Evolutionary conservation across 1,140 invertebrate genomes (phyloP).

Genomic region (Pachypeltis micranthus): DNA sequence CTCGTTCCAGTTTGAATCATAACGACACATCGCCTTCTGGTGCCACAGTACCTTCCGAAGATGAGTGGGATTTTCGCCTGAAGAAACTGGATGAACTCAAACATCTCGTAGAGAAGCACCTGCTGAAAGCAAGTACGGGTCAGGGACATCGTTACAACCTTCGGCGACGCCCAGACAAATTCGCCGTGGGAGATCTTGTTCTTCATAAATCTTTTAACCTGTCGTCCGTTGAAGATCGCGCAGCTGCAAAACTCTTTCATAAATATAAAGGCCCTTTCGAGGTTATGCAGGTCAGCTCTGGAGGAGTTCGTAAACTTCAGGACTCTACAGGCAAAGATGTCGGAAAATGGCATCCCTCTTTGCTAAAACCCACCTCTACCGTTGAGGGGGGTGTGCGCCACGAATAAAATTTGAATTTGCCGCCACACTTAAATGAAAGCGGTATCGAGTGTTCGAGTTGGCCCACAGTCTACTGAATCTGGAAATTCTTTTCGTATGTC

Average conservation of each 20-base stretch:
- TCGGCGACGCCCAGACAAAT: neutral
- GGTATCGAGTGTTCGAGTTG: too few relatives aligned
- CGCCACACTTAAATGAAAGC: too few relatives aligned
- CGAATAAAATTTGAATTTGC: too few relatives aligned
- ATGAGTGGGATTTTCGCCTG: neutral
- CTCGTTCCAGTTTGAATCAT: too few relatives aligned
- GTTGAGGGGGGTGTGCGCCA: too few relatives aligned
- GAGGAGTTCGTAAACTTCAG: neutral
- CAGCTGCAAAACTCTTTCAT: neutral
- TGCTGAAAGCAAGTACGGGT: neutral
- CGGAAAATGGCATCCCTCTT: neutral
- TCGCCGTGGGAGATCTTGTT: neutral
- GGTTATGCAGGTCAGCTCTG: neutral
- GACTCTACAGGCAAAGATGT: neutral
- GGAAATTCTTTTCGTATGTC: too few relatives aligned
- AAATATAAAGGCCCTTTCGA: neutral
- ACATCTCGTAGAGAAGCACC: neutral
- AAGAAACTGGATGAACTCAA: neutral
- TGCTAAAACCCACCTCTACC: neutral
- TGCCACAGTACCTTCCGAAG: too few relatives aligned
- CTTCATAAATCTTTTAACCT: neutral
- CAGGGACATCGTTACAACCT: constrained; percentile 7
- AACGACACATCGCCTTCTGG: too few relatives aligned
- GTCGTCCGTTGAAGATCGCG: neutral
- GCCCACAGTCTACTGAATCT: too few relatives aligned